Evolutionary conservation across 1,140 invertebrate genomes (phyloP), one percentile per base, ranked within the genome.

Genomic region (Drosophila tristis): DNA sequence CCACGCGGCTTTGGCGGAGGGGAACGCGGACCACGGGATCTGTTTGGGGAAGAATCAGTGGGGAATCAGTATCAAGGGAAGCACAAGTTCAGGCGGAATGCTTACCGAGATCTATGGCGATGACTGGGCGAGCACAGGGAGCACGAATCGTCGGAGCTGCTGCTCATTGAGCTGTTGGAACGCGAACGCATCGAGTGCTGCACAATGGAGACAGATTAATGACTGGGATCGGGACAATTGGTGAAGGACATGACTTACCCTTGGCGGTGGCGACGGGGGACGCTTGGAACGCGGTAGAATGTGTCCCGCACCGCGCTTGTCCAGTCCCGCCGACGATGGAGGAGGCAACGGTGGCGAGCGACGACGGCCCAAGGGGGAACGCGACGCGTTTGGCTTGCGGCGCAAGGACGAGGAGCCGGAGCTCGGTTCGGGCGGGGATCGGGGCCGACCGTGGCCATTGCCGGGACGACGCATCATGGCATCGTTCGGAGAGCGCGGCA

Each of bases 131-230:
- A 90, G 89, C 96, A 96, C 3, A 96, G 95, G 0, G 96, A 96
- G 87, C 96, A 97, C 0, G 96, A 96, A 90, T 96, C 95, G 81
- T 97, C 96, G 0, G 96, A 96, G 78, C 96, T 97, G 74, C 95
- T 96, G 92, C 96, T 96, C 16, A 95, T 93, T 0, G 95, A 96
- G 57, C 96, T 96, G 1, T 95, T 94, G 0, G 94, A 94, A 11
- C 93, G 93, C 20, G 94, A 94, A 39, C 91, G 89, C 68, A 91
- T 90, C 35, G 91, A 80, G 53, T 81, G 84, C 91, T 92, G 47
- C 2, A 50, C 13, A 42, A 31, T 20, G 4, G 9, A 50, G 4
- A 53, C 26, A 42, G 5, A 20, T 44, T 16, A 15, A 23, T 16
- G 25, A 5, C 11, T 29, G 16, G 8, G 8, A 23, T 44, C 4